phyloP scores from a whole-genome alignment of 2,888 invertebrate genomes.

The Clitarchus hookeri region DNA sequence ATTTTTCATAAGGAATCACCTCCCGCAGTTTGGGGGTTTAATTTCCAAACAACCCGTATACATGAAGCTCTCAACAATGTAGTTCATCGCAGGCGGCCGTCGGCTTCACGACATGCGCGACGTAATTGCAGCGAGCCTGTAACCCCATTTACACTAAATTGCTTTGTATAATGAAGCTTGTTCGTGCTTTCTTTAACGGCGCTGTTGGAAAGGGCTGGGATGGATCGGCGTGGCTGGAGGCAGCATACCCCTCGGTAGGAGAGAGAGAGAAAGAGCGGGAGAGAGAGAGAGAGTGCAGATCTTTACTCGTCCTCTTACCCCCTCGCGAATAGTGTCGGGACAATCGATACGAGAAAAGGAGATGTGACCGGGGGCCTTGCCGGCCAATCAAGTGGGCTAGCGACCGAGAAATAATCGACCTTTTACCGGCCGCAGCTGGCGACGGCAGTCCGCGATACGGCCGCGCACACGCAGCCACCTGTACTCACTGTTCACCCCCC shows the following conservation, averaged over 20 bases:
- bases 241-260: not conserved
- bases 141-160: not conserved
- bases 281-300: not conserved
- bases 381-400: not conserved
- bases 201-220: not conserved
- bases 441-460: not conserved
- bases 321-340: not conserved
- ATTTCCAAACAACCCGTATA: too few species aligned
- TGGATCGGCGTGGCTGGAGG: not conserved
- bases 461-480: not conserved
- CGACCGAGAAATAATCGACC: conserved; percentile 14
- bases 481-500: too few species aligned
- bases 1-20: too few species aligned
- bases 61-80: too few species aligned
- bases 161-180: not conserved
- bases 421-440: not conserved
- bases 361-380: not conserved
- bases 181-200: not conserved
- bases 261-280: too few species aligned
- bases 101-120: not conserved
- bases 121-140: not conserved
- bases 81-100: not conserved
- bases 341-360: not conserved
- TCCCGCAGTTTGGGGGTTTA: too few species aligned
- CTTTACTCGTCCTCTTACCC: not conserved